Base-by-base conservation (phyloP, 2,797 vertebrate species). In the Urocyon cinereoargenteus region DNA sequence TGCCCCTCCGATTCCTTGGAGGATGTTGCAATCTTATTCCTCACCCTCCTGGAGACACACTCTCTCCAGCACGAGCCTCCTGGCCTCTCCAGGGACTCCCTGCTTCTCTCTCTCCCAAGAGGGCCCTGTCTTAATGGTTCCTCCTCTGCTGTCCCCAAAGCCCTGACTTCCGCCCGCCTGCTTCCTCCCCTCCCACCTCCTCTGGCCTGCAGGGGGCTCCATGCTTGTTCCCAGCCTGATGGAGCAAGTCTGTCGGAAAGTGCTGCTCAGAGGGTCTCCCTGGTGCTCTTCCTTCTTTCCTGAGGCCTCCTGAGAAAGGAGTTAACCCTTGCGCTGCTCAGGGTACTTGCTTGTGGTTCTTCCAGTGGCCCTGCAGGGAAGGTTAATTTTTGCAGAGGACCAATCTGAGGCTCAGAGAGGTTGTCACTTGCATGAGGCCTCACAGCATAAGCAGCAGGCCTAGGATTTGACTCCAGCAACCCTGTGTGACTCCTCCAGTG, bases 111-210 rank as follows among this genome's bases (percentile, higher is more conserved):
- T 45, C 26, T 82, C 24, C 22, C 11, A 64, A 12, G 91, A 51
- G 62, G 62, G 13, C 59, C 79, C 26, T 0, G 12, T n/a, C 21
- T n/a, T 85, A 62, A 62, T 49, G 53, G 26, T 86, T 86, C 86
- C 86, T 91, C 34, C 66, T 77, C 13, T 89, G 45, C 18, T n/a
- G 90, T 86, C 73, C 68, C 91, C n/a, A 61, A 26, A 61, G 86
- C 91, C 78, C 40, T 0, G 21, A 57, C 91, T 92, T 82, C 72
- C 0, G 0, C 22, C 72, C 0, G 12, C 45, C 61, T 19, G n/a
- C 40, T 72, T 55, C 81, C n/a, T 55, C 81, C n/a, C 59, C 24
- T 57, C 36, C 22, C 1, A 0, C 2, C 53, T 51, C 59, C 53
- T 79, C 64, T 5, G 18, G 21, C 34, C 86, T 82, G 77, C 68